Base-by-base conservation (phyloP, 1,140 invertebrate species). In the Hetaerina americana region DNA sequence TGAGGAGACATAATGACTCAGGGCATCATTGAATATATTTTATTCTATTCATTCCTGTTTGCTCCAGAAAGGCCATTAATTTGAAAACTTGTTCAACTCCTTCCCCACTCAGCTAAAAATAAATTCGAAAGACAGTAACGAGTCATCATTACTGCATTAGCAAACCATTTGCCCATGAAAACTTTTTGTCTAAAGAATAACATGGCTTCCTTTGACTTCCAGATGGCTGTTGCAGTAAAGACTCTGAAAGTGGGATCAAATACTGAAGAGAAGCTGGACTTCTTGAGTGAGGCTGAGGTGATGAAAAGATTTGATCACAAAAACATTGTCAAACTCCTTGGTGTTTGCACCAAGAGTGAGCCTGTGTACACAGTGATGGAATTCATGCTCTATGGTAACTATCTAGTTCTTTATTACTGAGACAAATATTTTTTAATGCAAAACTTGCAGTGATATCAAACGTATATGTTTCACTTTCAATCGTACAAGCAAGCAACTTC, bases 241-340 rank as follows among this genome's bases (percentile, higher is more conserved):
- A 95, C 94, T 0, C 82, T 96, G 0, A 95, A 96, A 80, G 80
- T 87, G 10, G 91, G 92, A 0, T 92, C 90, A 1, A 87, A 87
- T 0, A 87, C 88, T 6, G 93, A 96, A 76, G 91, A 95, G 77
- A 94, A 95, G 78, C 80, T 95, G n/a, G 93, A 96, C 79, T 96
- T 96, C 75, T 82, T 96, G n/a, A 90, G 91, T 70, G 95, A 97
- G 79, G 94, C 94, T 0, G 92, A 95, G 78, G 88, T 93, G 25
- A 96, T 97, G 92, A 96, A 96, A 77, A 84, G 90, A 67, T 94
- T 97, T 79, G 89, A 94, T 68, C 94, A 97, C 78, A 89, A 89
- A 74, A 97, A 98, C 78, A 91, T 98, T 28, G 88, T 97, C 0
- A 89, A 90, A 74, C 82, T 98, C 3, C 80, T 97, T 0, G 94